phyloP scores from a whole-genome alignment of 2,797 vertebrate genomes.

The Rhincodon typus region DNA sequence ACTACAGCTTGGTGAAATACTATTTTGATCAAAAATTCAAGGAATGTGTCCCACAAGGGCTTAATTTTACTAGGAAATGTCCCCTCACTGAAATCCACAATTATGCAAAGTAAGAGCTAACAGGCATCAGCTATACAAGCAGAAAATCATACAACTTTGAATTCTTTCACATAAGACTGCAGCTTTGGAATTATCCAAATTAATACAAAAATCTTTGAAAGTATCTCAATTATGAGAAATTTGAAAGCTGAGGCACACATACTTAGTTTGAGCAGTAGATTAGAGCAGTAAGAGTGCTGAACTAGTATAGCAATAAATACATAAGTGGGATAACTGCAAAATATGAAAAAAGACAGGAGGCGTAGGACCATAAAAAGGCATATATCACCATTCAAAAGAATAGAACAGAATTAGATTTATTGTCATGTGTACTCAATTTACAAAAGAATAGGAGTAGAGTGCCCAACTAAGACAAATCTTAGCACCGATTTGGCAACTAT shows the following conservation, averaged over 20 bases:
- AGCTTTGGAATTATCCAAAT: not conserved
- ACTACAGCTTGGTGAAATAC: not conserved
- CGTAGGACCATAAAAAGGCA: not conserved
- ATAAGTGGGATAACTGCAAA: not conserved
- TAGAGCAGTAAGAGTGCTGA: not conserved
- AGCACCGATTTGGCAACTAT: not conserved
- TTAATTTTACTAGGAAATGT: not conserved
- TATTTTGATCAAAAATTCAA: constrained; percentile 19
- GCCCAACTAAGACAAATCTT: not conserved
- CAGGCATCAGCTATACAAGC: not conserved
- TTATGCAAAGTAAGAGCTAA: not conserved
- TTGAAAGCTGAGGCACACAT: not conserved
- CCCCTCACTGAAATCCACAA: not conserved
- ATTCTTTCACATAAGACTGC: not conserved
- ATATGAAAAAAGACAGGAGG: not conserved
- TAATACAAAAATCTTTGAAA: not conserved
- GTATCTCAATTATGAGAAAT: not conserved
- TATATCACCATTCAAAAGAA: not conserved
- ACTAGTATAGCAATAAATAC: not conserved
- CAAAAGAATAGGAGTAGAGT: too few relatives aligned
- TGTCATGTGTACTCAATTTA: too few relatives aligned
- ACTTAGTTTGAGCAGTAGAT: not conserved
- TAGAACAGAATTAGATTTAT: too few relatives aligned
- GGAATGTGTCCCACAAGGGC: not conserved
- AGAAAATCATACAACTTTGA: not conserved